Base-by-base conservation (phyloP, 2,113 vertebrate species). In the Saguinus imperator region DNA sequence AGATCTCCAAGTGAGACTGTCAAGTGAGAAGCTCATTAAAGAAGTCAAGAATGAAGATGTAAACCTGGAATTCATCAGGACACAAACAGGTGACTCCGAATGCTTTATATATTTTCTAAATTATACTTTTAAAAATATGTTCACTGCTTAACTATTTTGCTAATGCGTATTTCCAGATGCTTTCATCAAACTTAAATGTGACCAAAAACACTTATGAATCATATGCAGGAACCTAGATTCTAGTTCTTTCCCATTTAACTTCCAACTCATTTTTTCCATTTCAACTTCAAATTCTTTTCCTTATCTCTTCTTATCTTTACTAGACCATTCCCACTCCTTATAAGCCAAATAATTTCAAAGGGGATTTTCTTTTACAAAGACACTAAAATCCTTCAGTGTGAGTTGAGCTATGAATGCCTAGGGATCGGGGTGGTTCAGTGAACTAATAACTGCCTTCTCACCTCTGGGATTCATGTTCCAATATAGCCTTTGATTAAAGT, bases 301-400 rank as follows among this genome's bases (percentile, higher is more conserved):
- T 82, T 81, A 43, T 68, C 43, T 93, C 58, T 29, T 93, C 89
- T 96, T 90, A 72, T 90, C 64, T 87, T 88, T 70, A 50, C 80
- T 25, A 18, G 37, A 95, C 58, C 23, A 58, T 73, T 64, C 37
- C 37, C 43, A 50, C 40, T 61, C 32, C 55, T 83, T 52, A 40
- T n/a, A 81, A 83, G 73, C 37, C 43, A 57, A 37, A 92, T 87
- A 35, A 94, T 95, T 95, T 94, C 73, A 92, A 92, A 94, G 96
- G 94, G 92, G 70, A 96, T 90, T 96, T 98, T 90, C 73, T 45
- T 85, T 83, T 61, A 96, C 91, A 97, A 96, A 98, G 96, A 97
- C 83, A 95, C 96, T 97, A 96, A 96, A 96, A 94, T 96, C 91
- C n/a, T 64, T 92, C 83, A 43, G 61, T 58, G 82, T 45, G 97